Evolutionary conservation across 1,140 invertebrate species (phyloP).

Genomic region (Sweltsa coloradensis): DNA sequence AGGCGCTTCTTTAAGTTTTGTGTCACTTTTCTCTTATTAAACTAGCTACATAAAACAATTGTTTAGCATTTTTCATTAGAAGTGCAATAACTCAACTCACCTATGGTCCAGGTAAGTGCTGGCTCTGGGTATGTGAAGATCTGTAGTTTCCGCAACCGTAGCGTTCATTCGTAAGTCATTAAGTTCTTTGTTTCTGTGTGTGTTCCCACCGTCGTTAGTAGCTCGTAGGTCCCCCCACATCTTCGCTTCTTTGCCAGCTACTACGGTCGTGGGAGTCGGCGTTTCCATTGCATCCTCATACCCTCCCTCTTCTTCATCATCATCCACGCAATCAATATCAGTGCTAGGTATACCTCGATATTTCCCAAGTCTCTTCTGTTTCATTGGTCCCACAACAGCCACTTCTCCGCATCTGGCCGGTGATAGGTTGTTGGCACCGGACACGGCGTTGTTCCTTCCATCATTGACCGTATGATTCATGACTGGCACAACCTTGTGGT

Average conservation of each 20-base stretch:
- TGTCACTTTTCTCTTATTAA: too few species aligned
- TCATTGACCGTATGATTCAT: slow-evolving; percentile 11
- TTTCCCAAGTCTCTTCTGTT: slow-evolving; percentile 20
- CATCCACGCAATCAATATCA: slow-evolving; percentile 36
- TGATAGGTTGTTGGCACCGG: background rate
- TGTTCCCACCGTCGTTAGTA: too few species aligned
- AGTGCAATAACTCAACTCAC: too few species aligned
- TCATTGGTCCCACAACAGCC: slow-evolving; percentile 27
- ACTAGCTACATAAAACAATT: too few species aligned
- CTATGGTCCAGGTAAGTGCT: background rate
- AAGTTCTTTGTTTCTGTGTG: too few species aligned
- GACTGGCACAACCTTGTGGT: slow-evolving; percentile 30
- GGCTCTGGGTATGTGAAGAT: slow-evolving; percentile 1
- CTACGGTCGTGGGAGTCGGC: slow-evolving; percentile 24
- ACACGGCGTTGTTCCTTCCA: background rate
- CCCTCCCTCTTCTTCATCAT: slow-evolving; percentile 40
- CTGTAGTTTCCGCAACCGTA: too few species aligned
- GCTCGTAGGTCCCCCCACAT: too few species aligned
- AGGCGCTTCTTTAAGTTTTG: too few species aligned
- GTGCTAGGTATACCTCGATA: slow-evolving; percentile 45
- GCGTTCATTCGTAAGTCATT: too few species aligned
- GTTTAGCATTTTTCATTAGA: too few species aligned
- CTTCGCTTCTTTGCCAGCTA: too few species aligned
- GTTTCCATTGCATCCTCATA: slow-evolving; percentile 31
- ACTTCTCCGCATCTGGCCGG: slow-evolving; percentile 16